Conservation (phyloP, 2,113 vertebrate species). For the Recurvirostra avosetta region DNA sequence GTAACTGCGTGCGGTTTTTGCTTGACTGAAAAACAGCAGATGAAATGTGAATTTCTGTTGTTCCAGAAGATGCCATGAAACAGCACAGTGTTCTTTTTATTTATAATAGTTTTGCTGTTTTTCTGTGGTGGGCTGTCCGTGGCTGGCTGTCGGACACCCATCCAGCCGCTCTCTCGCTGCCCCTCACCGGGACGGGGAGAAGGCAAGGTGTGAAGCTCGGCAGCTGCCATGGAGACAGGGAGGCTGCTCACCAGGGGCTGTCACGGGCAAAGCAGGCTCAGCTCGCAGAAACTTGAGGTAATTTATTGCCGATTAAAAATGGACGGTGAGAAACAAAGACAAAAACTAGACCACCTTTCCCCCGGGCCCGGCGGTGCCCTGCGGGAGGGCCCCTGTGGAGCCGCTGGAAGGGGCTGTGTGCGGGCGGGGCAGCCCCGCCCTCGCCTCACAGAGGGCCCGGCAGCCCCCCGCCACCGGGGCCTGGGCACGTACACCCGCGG, state of each 20-base stretch:
- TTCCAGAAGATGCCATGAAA: not conserved
- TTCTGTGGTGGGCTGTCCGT: not conserved
- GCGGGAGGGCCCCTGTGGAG: fast-evolving
- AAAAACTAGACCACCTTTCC: fast-evolving
- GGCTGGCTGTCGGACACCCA: not conserved
- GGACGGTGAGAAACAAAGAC: not conserved
- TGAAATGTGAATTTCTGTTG: not conserved
- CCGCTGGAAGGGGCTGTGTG: fast-evolving
- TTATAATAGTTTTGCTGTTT: not conserved
- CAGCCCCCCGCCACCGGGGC: not conserved
- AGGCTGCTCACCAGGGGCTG: fast-evolving
- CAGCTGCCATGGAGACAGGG: no score
- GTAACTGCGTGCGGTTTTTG: not conserved
- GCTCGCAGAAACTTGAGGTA: not conserved
- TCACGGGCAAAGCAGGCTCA: not conserved
- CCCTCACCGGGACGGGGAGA: not conserved
- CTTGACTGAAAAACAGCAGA: not conserved
- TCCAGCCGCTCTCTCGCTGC: no score
- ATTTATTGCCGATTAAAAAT: not conserved
- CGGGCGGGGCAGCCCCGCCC: fast-evolving
- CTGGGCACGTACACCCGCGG: fast-evolving
- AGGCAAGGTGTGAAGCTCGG: not conserved
- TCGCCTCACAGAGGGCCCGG: not conserved
- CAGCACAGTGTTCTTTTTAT: not conserved
- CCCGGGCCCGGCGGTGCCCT: not conserved